Evolutionary conservation across 2,113 vertebrate species (phyloP).

Genomic region (Pica pica): DNA sequence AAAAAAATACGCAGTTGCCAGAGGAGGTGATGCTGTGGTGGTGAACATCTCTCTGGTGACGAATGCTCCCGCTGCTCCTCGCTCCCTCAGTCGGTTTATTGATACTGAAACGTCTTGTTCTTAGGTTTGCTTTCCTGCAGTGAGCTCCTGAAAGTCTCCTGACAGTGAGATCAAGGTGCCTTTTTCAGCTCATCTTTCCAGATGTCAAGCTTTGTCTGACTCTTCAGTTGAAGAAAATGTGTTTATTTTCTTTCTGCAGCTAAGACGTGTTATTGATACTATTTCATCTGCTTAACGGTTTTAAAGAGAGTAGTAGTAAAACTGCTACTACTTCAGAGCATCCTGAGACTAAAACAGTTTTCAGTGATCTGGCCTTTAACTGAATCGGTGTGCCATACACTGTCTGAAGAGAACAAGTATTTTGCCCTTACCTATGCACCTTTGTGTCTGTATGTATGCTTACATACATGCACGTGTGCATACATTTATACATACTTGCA

Average conservation of each 20-base stretch:
- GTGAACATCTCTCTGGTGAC: background rate
- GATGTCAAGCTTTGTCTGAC: background rate
- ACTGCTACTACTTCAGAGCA: background rate
- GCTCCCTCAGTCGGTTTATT: accelerated
- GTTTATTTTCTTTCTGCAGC: background rate
- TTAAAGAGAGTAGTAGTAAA: background rate
- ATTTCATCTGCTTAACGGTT: background rate
- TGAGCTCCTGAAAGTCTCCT: background rate
- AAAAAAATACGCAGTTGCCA: accelerated
- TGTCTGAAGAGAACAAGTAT: background rate
- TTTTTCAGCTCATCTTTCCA: background rate
- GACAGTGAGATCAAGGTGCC: background rate
- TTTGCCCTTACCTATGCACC: background rate
- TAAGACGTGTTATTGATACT: background rate
- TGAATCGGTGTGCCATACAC: accelerated
- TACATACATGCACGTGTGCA: accelerated
- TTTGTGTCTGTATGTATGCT: background rate
- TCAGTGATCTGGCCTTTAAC: background rate
- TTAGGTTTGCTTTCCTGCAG: background rate
- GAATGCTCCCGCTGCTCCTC: accelerated
- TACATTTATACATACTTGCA: background rate
- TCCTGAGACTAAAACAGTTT: background rate
- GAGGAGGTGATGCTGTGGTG: accelerated
- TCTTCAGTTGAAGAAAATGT: background rate
- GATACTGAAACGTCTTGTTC: accelerated